Evolutionary conservation across 1,140 invertebrate species (phyloP), one percentile per base, ranked within the genome.

Genomic region (Apocrypta bakeri): DNA sequence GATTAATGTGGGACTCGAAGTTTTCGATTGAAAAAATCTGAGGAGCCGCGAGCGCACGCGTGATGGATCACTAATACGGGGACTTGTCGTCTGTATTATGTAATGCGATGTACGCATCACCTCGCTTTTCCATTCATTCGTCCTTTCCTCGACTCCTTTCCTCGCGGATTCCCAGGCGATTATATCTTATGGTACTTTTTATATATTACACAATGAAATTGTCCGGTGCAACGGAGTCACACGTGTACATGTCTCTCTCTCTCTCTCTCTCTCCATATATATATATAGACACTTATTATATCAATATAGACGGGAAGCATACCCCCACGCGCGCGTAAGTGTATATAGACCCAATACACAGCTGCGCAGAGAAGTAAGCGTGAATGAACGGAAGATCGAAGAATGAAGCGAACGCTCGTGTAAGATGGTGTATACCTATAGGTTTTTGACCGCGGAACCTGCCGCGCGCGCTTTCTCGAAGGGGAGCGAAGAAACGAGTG

Each of bases 41-140:
- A 66, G 27, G 64, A 29, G 64, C 25, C 76, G 82, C n/a, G 79
- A 79, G 81, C 63, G 64, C 1, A 79, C 69, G 68, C 84, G 83
- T 90, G 90, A 90, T 90, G 87, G 90, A 90, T 90, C 88, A 88
- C 90, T 90, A 90, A 90, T 90, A 89, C 88, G 87, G n/a, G 86
- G 85, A 76, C 84, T 84, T 77, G 85, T 85, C 61, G 48, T 61
- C 2, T 64, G 69, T 66, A 37, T 37, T 37, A 37, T 37, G 37
- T 9, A 6, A 37, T 37, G 9, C 9, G 9, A 6, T 25, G 61
- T 64, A 64, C 24, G 24, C 17, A 25, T 61, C 72, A 48, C 25
- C 56, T 24, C 31, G n/a, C 37, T 56, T 64, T 64, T 21, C 21
- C 31, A n/a, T 27, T 0, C 12, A 31, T 17, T 31, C 17, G 31